These are phyloP conservation scores for Panorpa germanica DNA, from an alignment of 2,888 invertebrate genomes.

Conservation along the genomic window DNA sequence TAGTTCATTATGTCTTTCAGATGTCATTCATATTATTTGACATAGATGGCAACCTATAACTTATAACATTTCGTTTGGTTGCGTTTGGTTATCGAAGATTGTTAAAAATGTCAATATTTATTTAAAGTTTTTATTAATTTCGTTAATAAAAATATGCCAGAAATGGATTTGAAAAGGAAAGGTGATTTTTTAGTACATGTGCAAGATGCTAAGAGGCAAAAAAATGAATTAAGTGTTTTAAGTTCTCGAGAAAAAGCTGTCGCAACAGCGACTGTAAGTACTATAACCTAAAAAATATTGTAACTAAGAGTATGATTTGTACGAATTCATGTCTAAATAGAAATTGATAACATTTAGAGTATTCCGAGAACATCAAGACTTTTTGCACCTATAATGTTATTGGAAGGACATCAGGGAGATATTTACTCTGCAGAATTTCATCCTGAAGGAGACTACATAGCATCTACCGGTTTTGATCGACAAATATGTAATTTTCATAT, in stretches of 20 bases:
- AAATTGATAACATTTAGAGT: no score
- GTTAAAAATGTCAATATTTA: no score
- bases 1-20: no score
- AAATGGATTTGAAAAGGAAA: conserved; percentile 38
- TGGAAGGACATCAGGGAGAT: conserved; percentile 95
- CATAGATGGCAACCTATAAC: no score
- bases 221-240: conserved; percentile 41
- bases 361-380: conserved; percentile 73
- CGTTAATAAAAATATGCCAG: conserved; percentile 17
- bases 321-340: no score
- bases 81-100: no score
- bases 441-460: conserved; percentile 87
- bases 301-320: no score
- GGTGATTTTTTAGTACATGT: conserved; percentile 40
- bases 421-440: conserved; percentile 87
- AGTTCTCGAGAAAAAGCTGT: conserved; percentile 49
- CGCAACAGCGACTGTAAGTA: conserved; percentile 39
- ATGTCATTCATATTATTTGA: no score
- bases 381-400: conserved; percentile 82
- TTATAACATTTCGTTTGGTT: no score
- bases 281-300: no score
- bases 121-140: no score
- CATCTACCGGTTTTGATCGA: conserved; percentile 88
- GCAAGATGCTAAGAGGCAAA: conserved; percentile 40
- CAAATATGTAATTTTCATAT: conserved; percentile 62